A percentile compares a stretch with the other conserved stretches of the same genome.
phyloP scores from a whole-genome alignment of 2,888 invertebrate genomes.

The Chrysomela aeneicollis region DNA sequence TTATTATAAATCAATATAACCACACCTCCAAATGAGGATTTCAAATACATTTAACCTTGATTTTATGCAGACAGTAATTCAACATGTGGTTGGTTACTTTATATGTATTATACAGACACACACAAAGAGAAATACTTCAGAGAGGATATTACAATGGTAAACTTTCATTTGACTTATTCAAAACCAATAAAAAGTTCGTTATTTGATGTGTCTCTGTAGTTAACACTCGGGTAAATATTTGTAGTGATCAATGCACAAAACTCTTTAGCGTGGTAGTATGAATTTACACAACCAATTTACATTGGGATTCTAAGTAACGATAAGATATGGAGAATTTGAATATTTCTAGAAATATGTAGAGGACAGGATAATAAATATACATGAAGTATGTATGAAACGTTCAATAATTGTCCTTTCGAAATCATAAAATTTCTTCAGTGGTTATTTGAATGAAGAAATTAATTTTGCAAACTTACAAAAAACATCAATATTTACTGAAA shows the following conservation, averaged over 20 bases:
- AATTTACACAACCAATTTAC: slow-evolving; percentile 40
- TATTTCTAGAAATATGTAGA: slow-evolving; percentile 12
- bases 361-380: slow-evolving; percentile 1
- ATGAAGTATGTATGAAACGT: not conserved
- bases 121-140: not conserved
- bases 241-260: slow-evolving; percentile 43
- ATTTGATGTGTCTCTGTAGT: slow-evolving; percentile 39
- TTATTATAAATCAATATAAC: no score
- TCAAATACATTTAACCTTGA: no score
- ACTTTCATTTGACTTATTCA: not conserved
- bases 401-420: no score
- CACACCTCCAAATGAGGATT: no score
- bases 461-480: no score
- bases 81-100: no score
- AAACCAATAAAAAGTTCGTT: slow-evolving; percentile 6
- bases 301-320: slow-evolving; percentile 28
- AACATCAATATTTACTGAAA: no score
- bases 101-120: not conserved
- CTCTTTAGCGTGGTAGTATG: slow-evolving; percentile 39
- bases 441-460: no score
- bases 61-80: no score
- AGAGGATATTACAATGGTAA: slow-evolving; percentile 1
- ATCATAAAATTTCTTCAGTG: no score
- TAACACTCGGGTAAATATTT: slow-evolving; percentile 47
- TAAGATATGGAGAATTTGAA: slow-evolving; percentile 14